Base-by-base conservation (phyloP, 2,797 vertebrate genomes). In the Lacerta viridis region DNA sequence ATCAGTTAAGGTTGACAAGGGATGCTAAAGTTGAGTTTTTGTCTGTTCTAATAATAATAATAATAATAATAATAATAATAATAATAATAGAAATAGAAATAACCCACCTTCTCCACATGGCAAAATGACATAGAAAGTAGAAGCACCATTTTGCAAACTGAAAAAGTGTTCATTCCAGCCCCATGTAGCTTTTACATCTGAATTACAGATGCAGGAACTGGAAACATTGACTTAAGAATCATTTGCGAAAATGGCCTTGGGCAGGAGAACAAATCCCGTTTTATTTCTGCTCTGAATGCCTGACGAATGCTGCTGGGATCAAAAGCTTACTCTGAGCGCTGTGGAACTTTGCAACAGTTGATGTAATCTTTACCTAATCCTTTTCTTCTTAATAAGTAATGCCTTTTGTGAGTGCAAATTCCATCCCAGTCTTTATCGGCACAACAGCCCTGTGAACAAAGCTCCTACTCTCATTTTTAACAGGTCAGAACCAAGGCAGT, bases 331-430 rank as follows among this genome's bases (percentile, higher is more conserved):
- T 10, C 13, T 43, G 72, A 76, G 55, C 33, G 27, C 77, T 81
- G 9, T 68, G 68, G 33, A 84, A 84, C 74, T 88, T 76, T 55
- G 78, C 78, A 69, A 59, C 33, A 46, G 33, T 55, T 29, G 83
- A 46, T 20, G 10, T 85, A 85, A 50, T 85, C 17, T 46, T 89
- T 50, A 46, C 50, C 69, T 85, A 85, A 89, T 85, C 83, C 88
- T 33, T 69, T 89, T 18, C 41, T 72, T 75, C 61, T 80, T 25
- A 55, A 33, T 72, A 85, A 75, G 83, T 18, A 20, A 25, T 55
- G 69, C 83, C 17, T 85, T 85, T 55, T 64, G 68, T 55, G 88
- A 66, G 78, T 46, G 33, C 41, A 82, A 64, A 75, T 81, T 18
- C 43, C n/a, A 50, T 75, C 36, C 78, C 66, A 20, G n/a, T 29